These are phyloP conservation scores for Caenorhabditis latens DNA, from an alignment of 1,140 invertebrate genomes.

Conservation along the genomic window DNA sequence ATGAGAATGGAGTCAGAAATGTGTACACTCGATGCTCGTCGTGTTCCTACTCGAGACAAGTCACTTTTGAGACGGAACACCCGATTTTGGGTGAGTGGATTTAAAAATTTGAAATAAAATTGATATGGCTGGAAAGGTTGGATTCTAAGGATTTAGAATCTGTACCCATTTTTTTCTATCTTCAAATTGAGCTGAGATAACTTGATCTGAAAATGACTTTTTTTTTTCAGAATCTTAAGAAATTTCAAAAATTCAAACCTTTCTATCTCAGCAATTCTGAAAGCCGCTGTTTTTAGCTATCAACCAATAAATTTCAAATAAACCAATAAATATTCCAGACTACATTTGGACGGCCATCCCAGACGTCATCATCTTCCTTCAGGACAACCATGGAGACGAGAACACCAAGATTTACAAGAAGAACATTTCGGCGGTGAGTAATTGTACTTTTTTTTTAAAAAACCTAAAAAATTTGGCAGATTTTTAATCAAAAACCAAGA, in stretches of 20 bases:
- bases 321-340: slow-evolving; percentile 41
- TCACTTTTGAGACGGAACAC: slow-evolving; percentile 59
- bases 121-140: too few species aligned
- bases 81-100: slow-evolving; percentile 38
- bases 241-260: too few species aligned
- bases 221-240: too few species aligned
- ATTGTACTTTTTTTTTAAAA: neutral
- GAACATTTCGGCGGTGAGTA: slow-evolving; percentile 62
- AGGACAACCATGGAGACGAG: slow-evolving; percentile 69
- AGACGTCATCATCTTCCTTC: slow-evolving; percentile 64
- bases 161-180: too few species aligned
- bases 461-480: too few species aligned
- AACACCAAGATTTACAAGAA: slow-evolving; percentile 67
- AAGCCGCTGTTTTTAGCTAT: too few species aligned
- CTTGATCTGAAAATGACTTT: too few species aligned
- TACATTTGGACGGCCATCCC: slow-evolving; percentile 66
- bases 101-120: neutral
- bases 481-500: too few species aligned
- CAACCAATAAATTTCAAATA: too few species aligned
- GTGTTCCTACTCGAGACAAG: slow-evolving; percentile 63
- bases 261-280: too few species aligned
- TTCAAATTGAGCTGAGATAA: too few species aligned
- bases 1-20: slow-evolving; percentile 66
- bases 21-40: slow-evolving; percentile 66
- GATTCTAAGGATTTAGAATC: too few species aligned